These are phyloP conservation scores for Stictonetta naevosa DNA, from an alignment of 2,113 vertebrate genomes.

Conservation along the genomic window DNA sequence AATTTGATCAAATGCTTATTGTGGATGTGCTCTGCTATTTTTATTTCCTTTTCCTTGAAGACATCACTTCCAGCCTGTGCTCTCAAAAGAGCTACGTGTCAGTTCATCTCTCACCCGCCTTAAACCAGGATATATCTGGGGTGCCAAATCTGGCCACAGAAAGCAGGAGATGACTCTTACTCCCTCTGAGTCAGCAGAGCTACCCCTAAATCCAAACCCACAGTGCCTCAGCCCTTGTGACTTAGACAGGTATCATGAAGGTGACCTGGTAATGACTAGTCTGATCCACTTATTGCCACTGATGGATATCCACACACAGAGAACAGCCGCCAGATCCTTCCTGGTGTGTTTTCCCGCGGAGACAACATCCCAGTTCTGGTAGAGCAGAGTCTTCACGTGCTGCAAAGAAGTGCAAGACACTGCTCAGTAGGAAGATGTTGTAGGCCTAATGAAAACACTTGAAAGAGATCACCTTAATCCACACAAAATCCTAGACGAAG, in stretches of 20 bases:
- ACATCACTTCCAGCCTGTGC: not conserved
- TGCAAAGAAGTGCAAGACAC: not conserved
- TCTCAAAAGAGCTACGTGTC: not conserved
- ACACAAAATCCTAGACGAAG: not conserved
- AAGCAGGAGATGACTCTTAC: not conserved
- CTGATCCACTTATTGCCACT: not conserved
- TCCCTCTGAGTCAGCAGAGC: not conserved
- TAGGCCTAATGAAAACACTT: not conserved
- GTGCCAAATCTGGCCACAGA: not conserved
- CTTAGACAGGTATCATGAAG: not conserved
- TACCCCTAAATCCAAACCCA: not conserved
- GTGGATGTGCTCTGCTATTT: not conserved
- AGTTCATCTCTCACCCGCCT: not conserved
- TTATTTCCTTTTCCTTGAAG: not conserved
- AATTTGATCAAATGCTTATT: not conserved
- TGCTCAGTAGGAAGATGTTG: not conserved
- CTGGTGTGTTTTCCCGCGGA: not conserved
- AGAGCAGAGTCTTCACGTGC: not conserved
- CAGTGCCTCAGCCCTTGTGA: not conserved
- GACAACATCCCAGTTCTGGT: not conserved
- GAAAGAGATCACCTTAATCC: not conserved
- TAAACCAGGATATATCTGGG: not conserved
- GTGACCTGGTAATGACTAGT: not conserved
- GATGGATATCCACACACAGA: not conserved
- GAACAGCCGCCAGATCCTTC: not conserved